phyloP scores from a whole-genome alignment of 2,888 invertebrate species.

The Apodemia mormo region DNA sequence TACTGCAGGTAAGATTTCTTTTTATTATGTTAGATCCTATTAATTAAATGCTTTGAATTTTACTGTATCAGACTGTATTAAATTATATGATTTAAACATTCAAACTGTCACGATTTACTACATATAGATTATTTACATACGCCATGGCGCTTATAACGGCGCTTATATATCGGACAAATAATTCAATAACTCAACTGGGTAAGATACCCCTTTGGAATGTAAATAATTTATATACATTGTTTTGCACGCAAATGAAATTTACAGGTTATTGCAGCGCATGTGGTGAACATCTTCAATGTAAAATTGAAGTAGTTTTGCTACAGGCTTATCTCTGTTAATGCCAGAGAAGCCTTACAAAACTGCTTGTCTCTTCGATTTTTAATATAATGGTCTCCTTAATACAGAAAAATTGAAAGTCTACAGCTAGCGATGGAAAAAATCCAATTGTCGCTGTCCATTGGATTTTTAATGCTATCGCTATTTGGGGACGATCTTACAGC shows the following conservation, averaged over 20 bases:
- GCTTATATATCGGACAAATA: not conserved
- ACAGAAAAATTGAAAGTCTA: constrained; percentile 57
- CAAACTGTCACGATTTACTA: not conserved
- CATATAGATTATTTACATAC: not conserved
- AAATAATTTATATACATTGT: constrained; percentile 3
- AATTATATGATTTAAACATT: not conserved
- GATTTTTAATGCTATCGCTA: constrained; percentile 75
- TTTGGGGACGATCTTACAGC: constrained; percentile 70
- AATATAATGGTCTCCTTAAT: constrained; percentile 34
- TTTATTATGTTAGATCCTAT: not conserved
- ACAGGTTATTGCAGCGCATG: constrained; percentile 23
- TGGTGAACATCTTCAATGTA: constrained; percentile 22
- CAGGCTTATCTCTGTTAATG: constrained; percentile 61
- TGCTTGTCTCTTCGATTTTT: constrained; percentile 50
- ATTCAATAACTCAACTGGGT: not conserved
- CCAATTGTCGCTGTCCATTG: constrained; percentile 74
- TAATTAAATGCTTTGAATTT: not conserved
- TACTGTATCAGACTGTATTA: not conserved
- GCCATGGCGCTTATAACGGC: not conserved
- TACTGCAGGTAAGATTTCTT: not conserved
- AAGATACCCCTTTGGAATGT: not conserved
- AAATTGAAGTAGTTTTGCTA: constrained; percentile 54
- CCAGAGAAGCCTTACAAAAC: constrained; percentile 65
- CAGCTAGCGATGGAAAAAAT: constrained; percentile 75
- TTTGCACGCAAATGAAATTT: constrained; percentile 19